Percentiles rank a stretch among this genome's conserved stretches.
Conservation (phyloP, 2,797 vertebrate genomes). For the Prunella strophiata region DNA sequence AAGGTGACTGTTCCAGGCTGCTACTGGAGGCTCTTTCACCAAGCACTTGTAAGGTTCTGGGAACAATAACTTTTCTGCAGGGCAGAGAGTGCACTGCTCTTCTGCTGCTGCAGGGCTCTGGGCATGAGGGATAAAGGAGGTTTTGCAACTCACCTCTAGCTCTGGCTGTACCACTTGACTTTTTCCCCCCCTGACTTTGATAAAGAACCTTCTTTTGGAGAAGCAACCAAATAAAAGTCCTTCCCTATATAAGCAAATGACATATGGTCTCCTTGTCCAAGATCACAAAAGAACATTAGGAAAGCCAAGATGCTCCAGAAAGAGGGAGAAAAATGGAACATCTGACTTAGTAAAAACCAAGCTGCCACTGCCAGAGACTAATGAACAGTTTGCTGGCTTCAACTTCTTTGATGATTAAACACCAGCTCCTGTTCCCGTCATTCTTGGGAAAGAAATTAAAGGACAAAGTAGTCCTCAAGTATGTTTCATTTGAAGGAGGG, state of each 20-base stretch:
- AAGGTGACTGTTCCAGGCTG: background rate
- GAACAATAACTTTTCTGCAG: background rate
- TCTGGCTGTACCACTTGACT: background rate
- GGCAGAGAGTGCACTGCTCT: background rate
- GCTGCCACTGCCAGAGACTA: constrained; percentile 67
- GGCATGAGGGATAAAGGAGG: background rate
- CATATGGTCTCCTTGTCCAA: constrained; percentile 54
- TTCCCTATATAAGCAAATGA: constrained; percentile 28
- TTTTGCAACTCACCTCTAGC: background rate
- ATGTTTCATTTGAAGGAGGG: constrained; percentile 21
- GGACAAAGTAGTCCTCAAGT: constrained; percentile 45
- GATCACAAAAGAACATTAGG: constrained; percentile 58
- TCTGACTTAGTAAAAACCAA: constrained; percentile 65
- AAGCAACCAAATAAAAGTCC: constrained; percentile 37
- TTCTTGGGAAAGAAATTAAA: constrained; percentile 59
- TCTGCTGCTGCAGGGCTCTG: background rate
- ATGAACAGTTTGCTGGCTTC: constrained; percentile 70
- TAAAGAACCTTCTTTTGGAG: constrained; percentile 11
- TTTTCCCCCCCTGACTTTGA: background rate
- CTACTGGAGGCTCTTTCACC: background rate
- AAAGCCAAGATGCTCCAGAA: constrained; percentile 64
- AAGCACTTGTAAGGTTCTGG: background rate
- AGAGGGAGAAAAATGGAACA: constrained; percentile 60
- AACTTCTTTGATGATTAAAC: constrained; percentile 68
- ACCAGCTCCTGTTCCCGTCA: constrained; percentile 52